Conservation (phyloP, 2,888 invertebrate genomes). For the Folsomia manolachei region DNA sequence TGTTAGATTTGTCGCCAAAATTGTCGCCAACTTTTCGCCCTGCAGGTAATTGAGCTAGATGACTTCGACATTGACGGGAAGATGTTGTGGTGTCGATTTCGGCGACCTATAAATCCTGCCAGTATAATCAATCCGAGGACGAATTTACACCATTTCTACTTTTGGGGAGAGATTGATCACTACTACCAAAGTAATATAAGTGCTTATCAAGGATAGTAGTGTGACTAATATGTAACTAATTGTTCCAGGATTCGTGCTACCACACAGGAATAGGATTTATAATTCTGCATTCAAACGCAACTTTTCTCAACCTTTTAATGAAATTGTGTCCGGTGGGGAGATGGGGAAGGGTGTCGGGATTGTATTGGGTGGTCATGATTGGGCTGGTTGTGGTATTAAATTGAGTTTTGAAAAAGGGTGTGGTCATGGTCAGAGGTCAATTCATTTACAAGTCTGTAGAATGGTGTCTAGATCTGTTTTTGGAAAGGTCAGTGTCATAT, state of each 20-base stretch:
- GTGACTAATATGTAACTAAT: background rate
- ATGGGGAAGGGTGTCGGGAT: too few species aligned
- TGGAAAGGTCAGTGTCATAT: too few species aligned
- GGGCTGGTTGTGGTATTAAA: too few species aligned
- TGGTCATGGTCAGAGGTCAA: too few species aligned
- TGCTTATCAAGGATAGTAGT: background rate
- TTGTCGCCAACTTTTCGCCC: too few species aligned
- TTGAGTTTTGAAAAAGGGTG: too few species aligned
- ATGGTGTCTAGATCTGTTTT: too few species aligned
- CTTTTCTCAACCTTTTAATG: constrained; percentile 40
- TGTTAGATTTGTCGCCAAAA: too few species aligned
- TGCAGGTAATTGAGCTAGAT: constrained; percentile 40
- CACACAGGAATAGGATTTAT: constrained; percentile 36
- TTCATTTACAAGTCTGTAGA: too few species aligned
- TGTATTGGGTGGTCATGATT: too few species aligned
- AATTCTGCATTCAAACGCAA: constrained; percentile 39
- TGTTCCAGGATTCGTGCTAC: constrained; percentile 40
- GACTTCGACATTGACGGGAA: constrained; percentile 46
- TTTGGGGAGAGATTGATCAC: constrained; percentile 30
- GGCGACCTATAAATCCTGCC: constrained; percentile 31
- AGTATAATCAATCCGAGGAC: constrained; percentile 31
- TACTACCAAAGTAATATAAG: constrained; percentile 33
- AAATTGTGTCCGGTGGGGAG: constrained; percentile 35
- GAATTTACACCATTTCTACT: constrained; percentile 40
- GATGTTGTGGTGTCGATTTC: constrained; percentile 48